Evolutionary conservation across 2,888 invertebrate genomes (phyloP), one percentile per base, ranked within the genome.

Genomic region (Poecilus cupreus): DNA sequence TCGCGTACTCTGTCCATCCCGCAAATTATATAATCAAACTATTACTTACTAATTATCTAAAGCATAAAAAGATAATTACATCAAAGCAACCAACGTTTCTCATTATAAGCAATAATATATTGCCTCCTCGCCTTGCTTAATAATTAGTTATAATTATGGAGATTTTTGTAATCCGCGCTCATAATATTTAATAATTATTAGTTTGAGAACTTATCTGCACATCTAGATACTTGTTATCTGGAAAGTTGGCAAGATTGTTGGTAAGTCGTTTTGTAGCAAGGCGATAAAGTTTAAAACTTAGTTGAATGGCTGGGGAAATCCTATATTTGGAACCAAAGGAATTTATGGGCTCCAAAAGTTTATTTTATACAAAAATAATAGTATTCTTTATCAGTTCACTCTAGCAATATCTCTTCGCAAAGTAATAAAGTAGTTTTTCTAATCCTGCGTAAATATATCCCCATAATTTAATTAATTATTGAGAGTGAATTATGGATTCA

Each of bases 41-140:
- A 24, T 75, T 51, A 51, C 75, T 24, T 24, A 74, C 74, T 51
- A 74, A 74, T 74, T 74, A 74, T 24, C 74, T 46, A 51, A 51
- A 26, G 24, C 75, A 75, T 49, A 78, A 78, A 78, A 75, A 22
- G 37, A 54, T 78, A 60, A 68, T 68, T 68, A 32, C 10, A 51
- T 13, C 51, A 18, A 32, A 32, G 51, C 18, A 18, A 13, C 51
- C 18, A 32, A 32, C 37, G 18, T 68, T 68, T 68, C 64, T 68
- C 64, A 68, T 68, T 68, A 68, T 37, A 32, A 10, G 37, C 20
- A 11, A 68, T 68, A 37, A 68, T 68, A 37, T 68, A 68, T 68
- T 18, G 37, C n/a, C 64, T 51, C 8, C 51, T 68, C 8, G 37
- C 22, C 24, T 68, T 13, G 32, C n/a, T 32, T 18, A 16, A 60